Base-by-base conservation (phyloP, 2,888 invertebrate species). In the Pyrgus malvae region DNA sequence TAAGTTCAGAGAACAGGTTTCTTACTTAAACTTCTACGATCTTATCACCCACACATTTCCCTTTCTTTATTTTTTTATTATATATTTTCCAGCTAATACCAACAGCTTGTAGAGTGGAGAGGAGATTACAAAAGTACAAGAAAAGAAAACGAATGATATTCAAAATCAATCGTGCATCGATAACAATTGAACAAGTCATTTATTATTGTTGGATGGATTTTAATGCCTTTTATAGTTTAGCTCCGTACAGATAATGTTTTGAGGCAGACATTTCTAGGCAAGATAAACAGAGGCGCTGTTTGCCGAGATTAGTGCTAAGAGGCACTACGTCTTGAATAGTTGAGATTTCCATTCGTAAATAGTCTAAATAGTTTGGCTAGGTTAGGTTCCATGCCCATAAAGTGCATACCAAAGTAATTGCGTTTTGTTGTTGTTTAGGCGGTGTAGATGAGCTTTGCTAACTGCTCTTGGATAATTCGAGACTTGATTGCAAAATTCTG, bases 221-320 rank as follows among this genome's bases (percentile, higher is more conserved):
- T 68, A 74, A 74, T 72, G 67, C 79, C 72, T 80, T 81, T 77
- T 79, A 83, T 84, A 76, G 76, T 70, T 68, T 68, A 73, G 65
- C 63, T 60, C 69, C 72, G 75, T 74, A 76, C 73, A 70, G 64
- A 87, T 89, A 86, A 85, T 71, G 75, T 66, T 64, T 67, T 68
- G 68, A 73, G 67, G 72, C 72, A 83, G 80, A 79, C 79, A 74
- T 79, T 80, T 74, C 78, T 72, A 79, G 80, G 79, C 80, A 80
- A 85, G 84, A 87, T 81, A 87, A 85, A 88, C 85, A 83, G 77
- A 70, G 69, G 67, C 79, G 76, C 81, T 81, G 77, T 80, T 80
- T 72, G 65, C 70, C 62, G 63, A 83, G 86, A 87, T 86, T 85
- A 86, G 80, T 78, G 74, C 69, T 80, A 78, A 84, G 74, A 53